Base-by-base conservation (phyloP, 2,888 invertebrate species). In the Caenorhabditis sp. region DNA sequence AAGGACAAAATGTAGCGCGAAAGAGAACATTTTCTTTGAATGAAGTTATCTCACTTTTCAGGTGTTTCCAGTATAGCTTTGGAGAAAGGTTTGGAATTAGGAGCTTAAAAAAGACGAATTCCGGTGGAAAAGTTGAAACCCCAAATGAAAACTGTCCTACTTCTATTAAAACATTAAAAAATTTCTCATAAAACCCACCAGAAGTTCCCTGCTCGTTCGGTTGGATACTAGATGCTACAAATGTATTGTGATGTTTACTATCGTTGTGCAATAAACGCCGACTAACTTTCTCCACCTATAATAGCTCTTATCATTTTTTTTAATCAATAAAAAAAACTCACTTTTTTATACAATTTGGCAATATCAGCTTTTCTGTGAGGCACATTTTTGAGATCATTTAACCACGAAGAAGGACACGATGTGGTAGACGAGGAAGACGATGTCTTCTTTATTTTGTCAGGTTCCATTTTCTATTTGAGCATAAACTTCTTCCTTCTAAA, bases 341-440 rank as follows among this genome's bases (percentile, higher is more conserved):
- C 71, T 56, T 67, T 67, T 60, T 67, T 67, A 23, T 66, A 67
- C 43, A 63, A 60, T 26, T 71, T 71, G 7, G 49, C 59, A 54
- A 71, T 21, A 54, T 71, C 71, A 0, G 66, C 53, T 23, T 23
- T 23, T 56, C 23, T 56, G 43, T 43, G 43, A 20, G 14, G 21
- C 56, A 26, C 56, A 23, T 56, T 20, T 52, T n/a, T 25, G 10
- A 56, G 26, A 26, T 56, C 27, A 43, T 43, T 43, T 43, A 43
- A 17, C 43, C 43, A 43, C 26, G 25, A 26, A 14, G 4, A 3
- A 26, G 21, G 10, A 25, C 26, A 8, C 1, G 56, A 56, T 8
- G 12, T 23, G 8, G 56, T 26, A 25, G 23, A 8, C 1, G 56
- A 56, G 17, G 23, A 56, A 1, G 56, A 56, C 14, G 26, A 17